Evolutionary conservation across 2,888 invertebrate species (phyloP).

Genomic region (Lepidochrysops patricia): DNA sequence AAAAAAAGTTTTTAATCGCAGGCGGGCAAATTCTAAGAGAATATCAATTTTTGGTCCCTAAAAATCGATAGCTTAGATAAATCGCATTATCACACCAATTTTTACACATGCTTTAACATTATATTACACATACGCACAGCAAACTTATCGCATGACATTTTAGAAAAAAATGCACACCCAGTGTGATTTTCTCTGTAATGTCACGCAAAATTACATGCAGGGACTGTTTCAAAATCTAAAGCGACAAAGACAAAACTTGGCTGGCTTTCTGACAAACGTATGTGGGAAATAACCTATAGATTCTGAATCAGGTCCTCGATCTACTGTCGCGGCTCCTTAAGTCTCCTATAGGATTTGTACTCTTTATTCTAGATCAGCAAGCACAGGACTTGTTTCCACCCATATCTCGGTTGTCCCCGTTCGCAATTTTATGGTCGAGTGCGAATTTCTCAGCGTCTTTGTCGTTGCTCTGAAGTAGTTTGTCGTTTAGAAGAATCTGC

Average conservation of each 20-base stretch:
- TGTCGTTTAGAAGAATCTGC: slow-evolving; percentile 86
- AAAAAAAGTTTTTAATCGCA: not conserved
- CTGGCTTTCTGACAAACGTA: no score
- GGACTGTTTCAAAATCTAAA: no score
- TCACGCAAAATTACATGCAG: no score
- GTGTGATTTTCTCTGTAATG: not conserved
- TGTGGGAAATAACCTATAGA: no score
- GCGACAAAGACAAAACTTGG: no score
- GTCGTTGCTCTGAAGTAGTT: slow-evolving; percentile 80
- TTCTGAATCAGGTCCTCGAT: no score
- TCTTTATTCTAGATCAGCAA: slow-evolving; percentile 63
- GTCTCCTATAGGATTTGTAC: not conserved
- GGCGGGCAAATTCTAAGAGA: not conserved
- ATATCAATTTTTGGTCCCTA: slow-evolving; percentile 1
- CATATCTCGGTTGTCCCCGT: slow-evolving; percentile 57
- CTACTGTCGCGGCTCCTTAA: not conserved
- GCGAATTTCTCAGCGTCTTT: slow-evolving; percentile 81
- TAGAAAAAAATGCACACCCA: not conserved
- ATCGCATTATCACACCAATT: not conserved
- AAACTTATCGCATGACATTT: not conserved
- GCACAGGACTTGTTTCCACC: slow-evolving; percentile 69
- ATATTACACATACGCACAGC: not conserved
- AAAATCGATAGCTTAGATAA: not conserved
- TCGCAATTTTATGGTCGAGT: slow-evolving; percentile 73
- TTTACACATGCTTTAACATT: not conserved